Evolutionary conservation across 2,113 vertebrate species (phyloP).

Genomic region (Grammomys dolichurus): DNA sequence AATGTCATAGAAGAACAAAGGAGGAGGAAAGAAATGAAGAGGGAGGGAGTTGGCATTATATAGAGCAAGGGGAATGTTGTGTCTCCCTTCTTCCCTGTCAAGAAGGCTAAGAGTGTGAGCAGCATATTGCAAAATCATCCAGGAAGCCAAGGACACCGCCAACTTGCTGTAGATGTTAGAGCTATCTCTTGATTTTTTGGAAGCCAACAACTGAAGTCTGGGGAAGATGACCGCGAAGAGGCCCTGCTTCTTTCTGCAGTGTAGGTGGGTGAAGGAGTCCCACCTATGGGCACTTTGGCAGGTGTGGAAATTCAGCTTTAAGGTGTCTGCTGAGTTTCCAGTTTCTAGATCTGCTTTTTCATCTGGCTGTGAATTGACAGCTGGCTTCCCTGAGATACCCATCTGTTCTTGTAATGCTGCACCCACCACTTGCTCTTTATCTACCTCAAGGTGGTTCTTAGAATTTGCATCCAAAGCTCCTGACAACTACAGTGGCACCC

Average conservation of each 20-base stretch:
- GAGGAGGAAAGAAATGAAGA: conserved; percentile 35
- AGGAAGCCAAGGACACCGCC: conserved; percentile 41
- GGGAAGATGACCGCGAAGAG: conserved; percentile 44
- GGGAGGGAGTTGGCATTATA: conserved; percentile 58
- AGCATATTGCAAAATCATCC: conserved; percentile 64
- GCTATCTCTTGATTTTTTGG: conserved; percentile 41
- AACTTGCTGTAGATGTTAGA: conserved; percentile 42
- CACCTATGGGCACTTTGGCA: neutral
- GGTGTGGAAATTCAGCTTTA: neutral
- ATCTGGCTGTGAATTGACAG: neutral
- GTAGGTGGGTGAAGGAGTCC: neutral
- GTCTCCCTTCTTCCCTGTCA: conserved; percentile 48
- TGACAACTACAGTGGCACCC: neutral
- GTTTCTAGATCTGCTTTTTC: neutral
- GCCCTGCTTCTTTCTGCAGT: neutral
- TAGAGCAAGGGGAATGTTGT: conserved; percentile 23
- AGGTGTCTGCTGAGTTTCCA: neutral
- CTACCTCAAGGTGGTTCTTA: neutral
- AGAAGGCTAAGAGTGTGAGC: conserved; percentile 70
- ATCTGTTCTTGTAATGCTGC: neutral
- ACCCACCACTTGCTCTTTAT: neutral
- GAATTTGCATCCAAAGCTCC: neutral
- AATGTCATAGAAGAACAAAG: conserved; percentile 64
- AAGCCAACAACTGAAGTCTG: neutral
- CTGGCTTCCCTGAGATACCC: neutral